These are phyloP conservation scores for Perithous albicinctus DNA, from an alignment of 2,888 invertebrate genomes.

Conservation along the genomic window DNA sequence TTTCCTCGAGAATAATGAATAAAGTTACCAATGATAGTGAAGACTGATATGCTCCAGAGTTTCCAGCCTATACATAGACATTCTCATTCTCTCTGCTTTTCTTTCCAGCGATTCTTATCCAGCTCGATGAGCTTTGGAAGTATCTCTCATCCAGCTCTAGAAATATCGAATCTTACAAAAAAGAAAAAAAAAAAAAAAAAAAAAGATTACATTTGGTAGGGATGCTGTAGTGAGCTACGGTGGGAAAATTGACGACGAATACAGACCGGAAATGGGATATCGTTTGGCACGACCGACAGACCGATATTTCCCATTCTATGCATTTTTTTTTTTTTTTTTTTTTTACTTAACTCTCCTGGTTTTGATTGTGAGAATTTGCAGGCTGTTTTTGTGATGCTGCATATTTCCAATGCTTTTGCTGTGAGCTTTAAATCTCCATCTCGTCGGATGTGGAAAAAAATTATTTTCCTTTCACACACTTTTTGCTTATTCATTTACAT, in stretches of 20 bases:
- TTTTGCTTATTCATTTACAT: too few relatives aligned
- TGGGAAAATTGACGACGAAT: not conserved
- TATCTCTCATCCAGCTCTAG: not conserved
- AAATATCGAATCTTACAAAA: conserved; percentile 2
- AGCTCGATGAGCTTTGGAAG: conserved; percentile 15
- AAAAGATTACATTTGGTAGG: too few relatives aligned
- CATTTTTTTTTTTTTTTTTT: not conserved
- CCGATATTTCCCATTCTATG: not conserved
- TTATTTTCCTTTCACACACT: not conserved
- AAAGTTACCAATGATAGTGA: conserved; percentile 37
- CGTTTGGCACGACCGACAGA: not conserved
- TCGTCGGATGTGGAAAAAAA: not conserved
- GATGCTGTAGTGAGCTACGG: not conserved
- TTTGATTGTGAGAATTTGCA: not conserved
- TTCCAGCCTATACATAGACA: conserved; percentile 8
- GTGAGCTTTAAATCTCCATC: too few relatives aligned
- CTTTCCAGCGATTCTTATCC: conserved; percentile 23
- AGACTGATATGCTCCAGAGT: conserved; percentile 10
- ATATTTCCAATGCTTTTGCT: too few relatives aligned
- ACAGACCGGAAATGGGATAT: conserved; percentile 3
- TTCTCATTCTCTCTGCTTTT: not conserved
- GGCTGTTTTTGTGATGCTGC: too few relatives aligned
- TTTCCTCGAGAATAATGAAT: conserved; percentile 53
- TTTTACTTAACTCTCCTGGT: not conserved
- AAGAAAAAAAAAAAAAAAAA: too few relatives aligned